Percentiles rank a stretch among this genome's conserved stretches.
Conservation (phyloP, 2,113 vertebrate genomes). For the Melanotaenia duboulayi region DNA sequence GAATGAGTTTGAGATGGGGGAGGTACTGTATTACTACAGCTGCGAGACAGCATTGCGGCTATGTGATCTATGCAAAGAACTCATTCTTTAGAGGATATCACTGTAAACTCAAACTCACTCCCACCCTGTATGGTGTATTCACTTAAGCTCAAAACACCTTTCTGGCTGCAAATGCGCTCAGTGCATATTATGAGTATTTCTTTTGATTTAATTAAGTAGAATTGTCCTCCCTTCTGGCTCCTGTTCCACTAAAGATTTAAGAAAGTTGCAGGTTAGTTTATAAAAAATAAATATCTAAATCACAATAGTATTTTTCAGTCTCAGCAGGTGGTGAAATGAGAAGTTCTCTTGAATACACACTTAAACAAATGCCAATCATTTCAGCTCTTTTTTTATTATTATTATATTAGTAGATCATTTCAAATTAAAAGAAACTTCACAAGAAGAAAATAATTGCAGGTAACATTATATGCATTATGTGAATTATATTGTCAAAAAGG, state of each 20-base stretch:
- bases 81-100: constrained; percentile 21
- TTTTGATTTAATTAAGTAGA: constrained; percentile 46
- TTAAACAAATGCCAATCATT: background rate
- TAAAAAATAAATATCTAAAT: background rate
- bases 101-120: constrained; percentile 35
- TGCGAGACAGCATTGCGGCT: background rate
- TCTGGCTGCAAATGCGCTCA: background rate
- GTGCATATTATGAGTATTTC: constrained; percentile 11
- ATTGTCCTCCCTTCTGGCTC: constrained; percentile 9
- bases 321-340: background rate
- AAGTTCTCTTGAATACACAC: background rate
- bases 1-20: constrained; percentile 7
- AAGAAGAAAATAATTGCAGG: background rate
- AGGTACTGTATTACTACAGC: constrained; percentile 27
- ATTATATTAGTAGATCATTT: background rate
- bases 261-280: background rate
- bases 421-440: background rate
- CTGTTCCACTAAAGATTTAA: constrained; percentile 25
- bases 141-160: background rate
- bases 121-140: constrained; percentile 8
- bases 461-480: too few species aligned
- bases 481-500: too few species aligned
- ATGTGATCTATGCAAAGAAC: constrained; percentile 38
- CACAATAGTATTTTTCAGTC: background rate
- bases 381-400: background rate